These are phyloP conservation scores for Brachionus calyciflorus DNA, from an alignment of 1,140 invertebrate species.

Conservation along the genomic window DNA sequence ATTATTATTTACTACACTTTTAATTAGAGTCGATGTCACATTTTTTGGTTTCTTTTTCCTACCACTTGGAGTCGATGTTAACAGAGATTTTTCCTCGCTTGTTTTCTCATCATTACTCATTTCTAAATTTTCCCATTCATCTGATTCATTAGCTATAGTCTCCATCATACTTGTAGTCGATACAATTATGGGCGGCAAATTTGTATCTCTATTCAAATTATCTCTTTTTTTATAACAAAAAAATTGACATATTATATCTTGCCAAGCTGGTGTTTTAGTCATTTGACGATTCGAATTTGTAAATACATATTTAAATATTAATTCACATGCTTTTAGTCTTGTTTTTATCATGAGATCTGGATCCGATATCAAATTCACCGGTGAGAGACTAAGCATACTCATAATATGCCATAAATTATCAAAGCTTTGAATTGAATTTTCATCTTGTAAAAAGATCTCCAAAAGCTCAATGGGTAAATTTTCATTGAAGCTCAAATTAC, in stretches of 20 bases:
- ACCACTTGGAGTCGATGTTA: slow-evolving; percentile 31
- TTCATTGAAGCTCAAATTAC: not conserved
- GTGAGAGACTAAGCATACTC: not conserved
- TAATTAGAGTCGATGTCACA: not conserved
- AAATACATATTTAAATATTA: not conserved
- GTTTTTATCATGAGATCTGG: not conserved
- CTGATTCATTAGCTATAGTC: not conserved
- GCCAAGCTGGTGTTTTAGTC: slow-evolving; percentile 22
- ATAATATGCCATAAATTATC: slow-evolving; percentile 44
- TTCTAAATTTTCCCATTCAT: not conserved
- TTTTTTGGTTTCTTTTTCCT: not conserved
- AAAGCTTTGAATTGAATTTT: not conserved
- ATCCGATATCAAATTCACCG: not conserved
- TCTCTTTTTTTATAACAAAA: not conserved
- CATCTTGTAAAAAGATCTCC: slow-evolving; percentile 6
- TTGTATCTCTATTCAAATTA: not conserved
- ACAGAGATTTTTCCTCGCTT: not conserved
- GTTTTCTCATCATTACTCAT: not conserved
- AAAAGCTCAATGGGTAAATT: slow-evolving; percentile 6
- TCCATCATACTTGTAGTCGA: not conserved
- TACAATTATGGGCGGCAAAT: not conserved
- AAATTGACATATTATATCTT: slow-evolving; percentile 24
- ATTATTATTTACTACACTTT: not conserved
- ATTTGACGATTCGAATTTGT: not conserved
- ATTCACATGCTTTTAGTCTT: not conserved